A percentile compares a stretch with the other conserved stretches of the same genome.
Evolutionary conservation across 2,888 invertebrate species (phyloP).

Genomic region (Limnephilus rhombicus): DNA sequence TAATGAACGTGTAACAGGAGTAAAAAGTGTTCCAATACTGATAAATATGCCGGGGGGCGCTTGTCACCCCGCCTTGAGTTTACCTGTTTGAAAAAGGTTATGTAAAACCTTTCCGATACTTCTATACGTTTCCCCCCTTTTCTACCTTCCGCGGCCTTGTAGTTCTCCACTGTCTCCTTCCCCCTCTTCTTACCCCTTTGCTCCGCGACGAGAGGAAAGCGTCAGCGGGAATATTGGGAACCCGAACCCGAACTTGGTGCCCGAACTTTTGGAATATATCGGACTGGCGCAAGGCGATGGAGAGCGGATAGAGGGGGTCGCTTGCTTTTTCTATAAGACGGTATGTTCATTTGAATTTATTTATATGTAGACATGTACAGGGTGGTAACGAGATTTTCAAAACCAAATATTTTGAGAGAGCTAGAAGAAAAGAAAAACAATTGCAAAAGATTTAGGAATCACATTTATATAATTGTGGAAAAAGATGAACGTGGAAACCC

Average conservation of each 20-base stretch:
- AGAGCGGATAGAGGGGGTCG: conserved; percentile 20
- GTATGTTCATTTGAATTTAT: conserved; percentile 32
- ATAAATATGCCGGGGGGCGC: conserved; percentile 61
- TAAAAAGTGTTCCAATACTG: conserved; percentile 65
- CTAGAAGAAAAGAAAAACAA: background rate
- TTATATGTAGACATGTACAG: conserved; percentile 39
- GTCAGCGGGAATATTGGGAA: conserved; percentile 49
- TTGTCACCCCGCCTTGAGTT: conserved; percentile 44
- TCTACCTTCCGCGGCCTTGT: conserved; percentile 44
- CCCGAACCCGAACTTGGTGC: conserved; percentile 50
- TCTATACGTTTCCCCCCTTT: conserved; percentile 56
- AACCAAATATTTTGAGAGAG: background rate
- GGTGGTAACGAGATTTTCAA: background rate
- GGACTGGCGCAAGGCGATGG: conserved; percentile 43
- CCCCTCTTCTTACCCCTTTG: conserved; percentile 64
- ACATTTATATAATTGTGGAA: no score
- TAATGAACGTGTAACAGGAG: conserved; percentile 64
- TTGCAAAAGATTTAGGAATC: no score
- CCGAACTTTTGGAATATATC: conserved; percentile 59
- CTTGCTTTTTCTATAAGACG: conserved; percentile 49
- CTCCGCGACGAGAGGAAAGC: background rate
- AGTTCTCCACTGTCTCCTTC: conserved; percentile 54
- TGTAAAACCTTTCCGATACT: conserved; percentile 66
- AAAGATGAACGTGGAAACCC: no score
- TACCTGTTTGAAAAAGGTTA: conserved; percentile 66